Evolutionary conservation across 1,140 invertebrate species (phyloP).

Genomic region (Drosophila seguyi): DNA sequence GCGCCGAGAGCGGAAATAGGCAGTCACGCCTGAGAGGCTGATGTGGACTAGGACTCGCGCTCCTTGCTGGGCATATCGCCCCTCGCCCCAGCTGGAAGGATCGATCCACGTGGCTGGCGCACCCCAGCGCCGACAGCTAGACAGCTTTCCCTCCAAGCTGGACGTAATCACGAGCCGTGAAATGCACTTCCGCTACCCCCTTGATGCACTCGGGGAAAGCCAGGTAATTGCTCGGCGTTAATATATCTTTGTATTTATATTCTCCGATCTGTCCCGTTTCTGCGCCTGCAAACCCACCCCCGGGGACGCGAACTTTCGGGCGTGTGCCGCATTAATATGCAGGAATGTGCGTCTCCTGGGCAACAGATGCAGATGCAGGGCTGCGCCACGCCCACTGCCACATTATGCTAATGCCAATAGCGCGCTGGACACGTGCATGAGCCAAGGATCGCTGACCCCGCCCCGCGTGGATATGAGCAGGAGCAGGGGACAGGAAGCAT

Average conservation of each 20-base stretch:
- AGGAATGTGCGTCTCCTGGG: slow-evolving; percentile 49
- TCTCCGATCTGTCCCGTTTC: background rate
- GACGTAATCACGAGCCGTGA: slow-evolving; percentile 68
- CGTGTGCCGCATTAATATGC: slow-evolving; percentile 62
- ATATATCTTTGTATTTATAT: background rate
- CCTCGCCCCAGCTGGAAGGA: background rate
- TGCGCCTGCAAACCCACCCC: slow-evolving; percentile 11
- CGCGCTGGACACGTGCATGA: slow-evolving; percentile 67
- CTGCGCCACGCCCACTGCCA: slow-evolving; percentile 54
- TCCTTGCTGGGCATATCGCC: background rate
- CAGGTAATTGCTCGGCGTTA: background rate
- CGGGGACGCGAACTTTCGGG: slow-evolving; percentile 24
- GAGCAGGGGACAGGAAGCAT: slow-evolving; percentile 50
- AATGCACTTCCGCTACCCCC: slow-evolving; percentile 79
- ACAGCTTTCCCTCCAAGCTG: slow-evolving; percentile 38
- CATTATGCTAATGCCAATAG: slow-evolving; percentile 56
- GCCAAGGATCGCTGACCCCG: slow-evolving; percentile 40
- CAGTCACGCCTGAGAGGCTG: slow-evolving; percentile 77
- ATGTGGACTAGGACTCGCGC: slow-evolving; percentile 48
- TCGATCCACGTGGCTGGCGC: slow-evolving; percentile 70
- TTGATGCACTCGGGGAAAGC: slow-evolving; percentile 2
- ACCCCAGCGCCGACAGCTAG: slow-evolving; percentile 43
- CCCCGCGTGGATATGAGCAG: slow-evolving; percentile 17
- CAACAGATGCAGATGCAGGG: slow-evolving; percentile 30
- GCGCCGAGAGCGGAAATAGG: slow-evolving; percentile 66